Conservation (phyloP, 2,888 invertebrate species). For the Torymus texanus region DNA sequence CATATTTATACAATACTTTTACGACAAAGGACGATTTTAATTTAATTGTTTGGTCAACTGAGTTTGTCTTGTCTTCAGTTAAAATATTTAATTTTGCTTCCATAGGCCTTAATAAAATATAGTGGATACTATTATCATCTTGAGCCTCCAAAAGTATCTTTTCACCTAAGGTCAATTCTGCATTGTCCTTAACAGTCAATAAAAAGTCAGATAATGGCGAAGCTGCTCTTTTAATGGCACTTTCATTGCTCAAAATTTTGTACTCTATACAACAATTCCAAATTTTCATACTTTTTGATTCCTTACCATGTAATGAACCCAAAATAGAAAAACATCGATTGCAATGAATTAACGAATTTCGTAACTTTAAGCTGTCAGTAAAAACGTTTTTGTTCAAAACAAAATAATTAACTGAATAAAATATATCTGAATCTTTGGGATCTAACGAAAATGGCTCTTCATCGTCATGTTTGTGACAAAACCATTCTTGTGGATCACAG, state of each 20-base stretch:
- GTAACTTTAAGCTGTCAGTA: conserved; percentile 60
- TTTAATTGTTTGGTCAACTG: conserved; percentile 55
- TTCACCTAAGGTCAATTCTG: conserved; percentile 64
- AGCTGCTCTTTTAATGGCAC: conserved; percentile 52
- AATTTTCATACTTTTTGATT: conserved; percentile 67
- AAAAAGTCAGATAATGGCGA: conserved; percentile 68
- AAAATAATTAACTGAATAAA: conserved; percentile 67
- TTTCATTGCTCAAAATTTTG: conserved; percentile 49
- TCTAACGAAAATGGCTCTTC: conserved; percentile 59
- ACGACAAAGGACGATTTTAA: conserved; percentile 62
- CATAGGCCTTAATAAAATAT: conserved; percentile 67
- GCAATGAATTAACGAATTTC: conserved; percentile 64
- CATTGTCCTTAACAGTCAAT: conserved; percentile 63
- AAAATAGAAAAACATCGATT: conserved; percentile 67
- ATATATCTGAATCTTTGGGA: conserved; percentile 67
- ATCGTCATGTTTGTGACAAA: conserved; percentile 68
- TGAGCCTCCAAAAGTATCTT: conserved; percentile 66
- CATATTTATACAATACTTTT: conserved; percentile 70
- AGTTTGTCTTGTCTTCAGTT: conserved; percentile 49
- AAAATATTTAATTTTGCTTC: conserved; percentile 68
- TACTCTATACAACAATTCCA: conserved; percentile 70
- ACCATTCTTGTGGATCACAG: conserved; percentile 72
- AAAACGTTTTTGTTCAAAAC: conserved; percentile 64
- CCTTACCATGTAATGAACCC: conserved; percentile 61
- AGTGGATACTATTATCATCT: conserved; percentile 62